Evolutionary conservation across 2,113 vertebrate genomes (phyloP).

Genomic region (Hippocampus guttulatus): DNA sequence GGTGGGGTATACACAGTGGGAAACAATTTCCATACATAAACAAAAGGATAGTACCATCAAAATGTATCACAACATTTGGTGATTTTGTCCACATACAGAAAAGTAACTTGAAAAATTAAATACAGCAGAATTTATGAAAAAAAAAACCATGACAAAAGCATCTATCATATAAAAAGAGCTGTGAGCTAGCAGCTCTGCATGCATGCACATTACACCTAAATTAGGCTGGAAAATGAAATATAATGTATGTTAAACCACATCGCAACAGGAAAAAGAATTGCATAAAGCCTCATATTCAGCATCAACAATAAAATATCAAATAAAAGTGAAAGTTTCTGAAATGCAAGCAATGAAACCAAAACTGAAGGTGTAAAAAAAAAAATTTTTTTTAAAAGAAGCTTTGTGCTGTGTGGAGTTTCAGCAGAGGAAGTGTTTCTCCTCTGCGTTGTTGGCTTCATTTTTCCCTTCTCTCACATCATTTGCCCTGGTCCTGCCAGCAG

Average conservation of each 20-base stretch:
- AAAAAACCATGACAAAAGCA: neutral
- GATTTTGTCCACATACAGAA: slow-evolving; percentile 29
- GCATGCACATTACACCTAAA: slow-evolving; percentile 35
- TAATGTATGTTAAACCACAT: slow-evolving; percentile 36
- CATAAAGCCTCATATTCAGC: slow-evolving; percentile 15
- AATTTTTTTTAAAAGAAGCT: neutral
- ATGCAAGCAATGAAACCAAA: slow-evolving; percentile 13
- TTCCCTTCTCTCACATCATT: slow-evolving; percentile 28
- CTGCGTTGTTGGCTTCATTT: slow-evolving; percentile 41
- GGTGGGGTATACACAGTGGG: neutral
- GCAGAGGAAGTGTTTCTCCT: slow-evolving; percentile 59
- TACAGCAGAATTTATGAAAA: slow-evolving; percentile 41
- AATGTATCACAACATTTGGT: neutral
- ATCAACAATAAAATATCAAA: slow-evolving; percentile 13
- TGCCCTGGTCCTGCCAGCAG: slow-evolving; percentile 92
- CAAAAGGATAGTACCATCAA: neutral
- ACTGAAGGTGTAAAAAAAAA: neutral
- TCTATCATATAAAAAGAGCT: slow-evolving; percentile 2
- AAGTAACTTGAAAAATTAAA: slow-evolving; percentile 21
- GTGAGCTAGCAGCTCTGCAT: slow-evolving; percentile 20
- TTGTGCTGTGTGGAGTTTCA: slow-evolving; percentile 35
- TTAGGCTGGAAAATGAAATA: slow-evolving; percentile 32
- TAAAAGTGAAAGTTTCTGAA: slow-evolving; percentile 6
- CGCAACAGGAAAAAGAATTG: neutral
- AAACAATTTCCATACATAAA: neutral